Evolutionary conservation across 2,797 vertebrate genomes (phyloP).

Genomic region (Leuciscus waleckii): DNA sequence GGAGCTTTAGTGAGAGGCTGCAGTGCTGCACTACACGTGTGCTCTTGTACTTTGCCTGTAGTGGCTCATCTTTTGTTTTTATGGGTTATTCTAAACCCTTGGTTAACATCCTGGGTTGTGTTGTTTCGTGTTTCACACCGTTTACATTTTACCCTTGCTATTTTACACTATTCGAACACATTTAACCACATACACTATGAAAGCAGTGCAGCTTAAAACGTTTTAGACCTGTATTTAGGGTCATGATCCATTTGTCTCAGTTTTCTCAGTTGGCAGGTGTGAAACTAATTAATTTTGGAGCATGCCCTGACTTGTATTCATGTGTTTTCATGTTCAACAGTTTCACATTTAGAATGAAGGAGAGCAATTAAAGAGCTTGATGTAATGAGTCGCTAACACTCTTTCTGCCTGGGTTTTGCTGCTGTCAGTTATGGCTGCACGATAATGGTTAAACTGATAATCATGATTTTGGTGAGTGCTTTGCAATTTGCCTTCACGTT

Average conservation of each 20-base stretch:
- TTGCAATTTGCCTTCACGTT: too few species aligned
- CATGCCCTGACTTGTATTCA: neutral
- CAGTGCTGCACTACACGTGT: constrained; percentile 34
- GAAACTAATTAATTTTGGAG: neutral
- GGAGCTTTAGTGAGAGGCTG: constrained; percentile 35
- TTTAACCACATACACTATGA: neutral
- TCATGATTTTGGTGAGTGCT: too few species aligned
- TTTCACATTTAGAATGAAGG: constrained; percentile 19
- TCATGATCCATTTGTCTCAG: neutral
- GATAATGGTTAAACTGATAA: too few species aligned
- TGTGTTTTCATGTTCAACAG: neutral
- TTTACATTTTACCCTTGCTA: neutral
- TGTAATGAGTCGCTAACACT: neutral
- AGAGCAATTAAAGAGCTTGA: neutral
- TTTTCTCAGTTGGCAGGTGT: neutral
- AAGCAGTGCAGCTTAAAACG: neutral
- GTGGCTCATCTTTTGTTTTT: neutral
- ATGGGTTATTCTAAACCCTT: neutral
- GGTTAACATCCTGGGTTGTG: neutral
- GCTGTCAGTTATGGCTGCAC: neutral
- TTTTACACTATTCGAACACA: neutral
- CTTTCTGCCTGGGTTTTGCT: neutral
- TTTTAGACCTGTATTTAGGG: neutral
- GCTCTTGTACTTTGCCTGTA: neutral
- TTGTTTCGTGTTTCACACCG: neutral